A percentile compares a stretch with the other conserved stretches of the same genome.
These are phyloP conservation scores for Neostethus bicornis DNA, from an alignment of 2,797 vertebrate genomes.

Conservation along the genomic window DNA sequence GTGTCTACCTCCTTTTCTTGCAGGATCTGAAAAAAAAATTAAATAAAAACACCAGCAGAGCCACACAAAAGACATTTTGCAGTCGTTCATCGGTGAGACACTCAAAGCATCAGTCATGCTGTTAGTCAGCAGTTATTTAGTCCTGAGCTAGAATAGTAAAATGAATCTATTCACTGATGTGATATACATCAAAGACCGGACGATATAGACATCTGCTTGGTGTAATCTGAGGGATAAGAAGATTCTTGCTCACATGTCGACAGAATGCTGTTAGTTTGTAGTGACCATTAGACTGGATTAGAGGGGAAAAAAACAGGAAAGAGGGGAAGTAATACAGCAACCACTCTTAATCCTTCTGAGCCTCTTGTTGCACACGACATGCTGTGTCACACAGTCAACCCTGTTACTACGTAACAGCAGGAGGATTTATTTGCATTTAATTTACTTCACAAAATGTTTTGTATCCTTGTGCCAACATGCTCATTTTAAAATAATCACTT, in stretches of 20 bases:
- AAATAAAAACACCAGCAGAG: slow-evolving; percentile 57
- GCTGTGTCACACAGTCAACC: slow-evolving; percentile 19
- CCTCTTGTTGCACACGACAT: slow-evolving; percentile 41
- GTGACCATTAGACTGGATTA: slow-evolving; percentile 57
- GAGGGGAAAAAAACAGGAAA: slow-evolving; percentile 29
- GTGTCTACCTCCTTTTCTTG: slow-evolving; percentile 60
- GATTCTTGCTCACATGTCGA: slow-evolving; percentile 54
- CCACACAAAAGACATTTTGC: slow-evolving; percentile 67
- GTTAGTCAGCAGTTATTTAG: slow-evolving; percentile 65
- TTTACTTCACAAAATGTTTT: background rate
- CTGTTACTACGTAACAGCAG: slow-evolving; percentile 1
- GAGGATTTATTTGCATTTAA: slow-evolving; percentile 7
- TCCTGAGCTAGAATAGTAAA: slow-evolving; percentile 58
- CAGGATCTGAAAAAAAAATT: slow-evolving; percentile 62
- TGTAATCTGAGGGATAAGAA: slow-evolving; percentile 61
- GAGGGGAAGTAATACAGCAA: slow-evolving; percentile 40
- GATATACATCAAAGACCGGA: slow-evolving; percentile 19
- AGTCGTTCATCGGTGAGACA: slow-evolving; percentile 64
- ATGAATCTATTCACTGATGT: slow-evolving; percentile 60
- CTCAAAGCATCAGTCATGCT: slow-evolving; percentile 67
- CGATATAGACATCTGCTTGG: slow-evolving; percentile 18
- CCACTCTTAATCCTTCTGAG: slow-evolving; percentile 60
- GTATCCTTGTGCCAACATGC: background rate
- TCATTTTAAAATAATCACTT: too few species aligned
- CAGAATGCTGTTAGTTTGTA: slow-evolving; percentile 53